Evolutionary conservation across 37 sponge, comb jelly and placozoan genomes (phyloP).

Genomic region (Diacarnus erythraeanus): DNA sequence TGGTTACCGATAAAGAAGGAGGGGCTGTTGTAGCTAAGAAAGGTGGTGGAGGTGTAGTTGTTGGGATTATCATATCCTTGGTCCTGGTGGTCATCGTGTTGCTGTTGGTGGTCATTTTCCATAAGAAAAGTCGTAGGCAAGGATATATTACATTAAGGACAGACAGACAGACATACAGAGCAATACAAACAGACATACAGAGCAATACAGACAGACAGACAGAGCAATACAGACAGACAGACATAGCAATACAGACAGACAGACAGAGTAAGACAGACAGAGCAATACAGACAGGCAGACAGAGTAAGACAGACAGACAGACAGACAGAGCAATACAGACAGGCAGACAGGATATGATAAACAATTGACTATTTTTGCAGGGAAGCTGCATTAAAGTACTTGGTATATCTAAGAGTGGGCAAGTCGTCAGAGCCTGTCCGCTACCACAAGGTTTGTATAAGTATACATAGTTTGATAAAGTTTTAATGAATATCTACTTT

Average conservation of each 20-base stretch:
- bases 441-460: slow-evolving; percentile 23
- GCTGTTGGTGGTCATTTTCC: slow-evolving; percentile 20
- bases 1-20: neutral
- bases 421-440: slow-evolving; percentile 18
- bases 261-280: no score
- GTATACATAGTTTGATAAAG: neutral
- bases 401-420: neutral
- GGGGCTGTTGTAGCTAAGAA: neutral
- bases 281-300: no score
- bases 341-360: neutral
- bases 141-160: no score
- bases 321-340: no score
- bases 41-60: slow-evolving; percentile 11
- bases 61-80: neutral
- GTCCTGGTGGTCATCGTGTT: slow-evolving; percentile 8
- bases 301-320: no score
- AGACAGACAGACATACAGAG: no score
- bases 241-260: no score
- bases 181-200: no score
- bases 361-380: neutral
- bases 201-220: no score
- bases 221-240: no score
- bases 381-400: neutral
- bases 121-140: slow-evolving; percentile 27
- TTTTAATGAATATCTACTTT: neutral